A percentile compares a stretch with the other conserved stretches of the same genome.
Evolutionary conservation across 2,888 invertebrate genomes (phyloP).

Genomic region (Tetropium fuscum): DNA sequence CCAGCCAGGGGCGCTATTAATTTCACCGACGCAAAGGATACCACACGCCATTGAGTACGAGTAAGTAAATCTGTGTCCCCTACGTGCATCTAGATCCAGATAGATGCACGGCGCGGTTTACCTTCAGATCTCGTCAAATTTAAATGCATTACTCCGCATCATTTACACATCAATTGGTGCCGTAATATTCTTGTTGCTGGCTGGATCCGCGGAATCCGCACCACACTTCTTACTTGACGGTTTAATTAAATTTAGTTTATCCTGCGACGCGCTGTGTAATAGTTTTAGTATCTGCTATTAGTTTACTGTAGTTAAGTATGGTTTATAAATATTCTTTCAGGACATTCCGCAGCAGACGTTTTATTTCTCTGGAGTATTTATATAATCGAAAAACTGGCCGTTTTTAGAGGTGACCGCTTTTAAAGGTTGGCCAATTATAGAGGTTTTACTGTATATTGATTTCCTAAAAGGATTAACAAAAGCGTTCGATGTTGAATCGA

Average conservation of each 20-base stretch:
- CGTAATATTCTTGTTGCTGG: constrained; percentile 9
- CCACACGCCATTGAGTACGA: constrained; percentile 5
- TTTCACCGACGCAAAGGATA: constrained; percentile 16
- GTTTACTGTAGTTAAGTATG: too few species aligned
- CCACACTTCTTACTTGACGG: constrained; percentile 15
- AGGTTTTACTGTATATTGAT: too few species aligned
- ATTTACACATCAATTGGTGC: constrained; percentile 24
- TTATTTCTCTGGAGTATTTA: too few species aligned
- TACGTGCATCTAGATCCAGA: constrained; percentile 12
- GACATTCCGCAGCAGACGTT: too few species aligned
- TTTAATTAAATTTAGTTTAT: constrained; percentile 13
- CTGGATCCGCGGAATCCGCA: constrained; percentile 6
- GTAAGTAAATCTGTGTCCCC: constrained; percentile 24
- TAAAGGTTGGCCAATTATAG: too few species aligned
- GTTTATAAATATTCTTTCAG: too few species aligned
- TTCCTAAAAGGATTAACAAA: too few species aligned
- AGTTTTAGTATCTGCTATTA: too few species aligned
- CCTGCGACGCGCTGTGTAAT: too few species aligned
- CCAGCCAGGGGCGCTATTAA: constrained; percentile 15
- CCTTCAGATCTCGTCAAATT: constrained; percentile 14
- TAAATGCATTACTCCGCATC: constrained; percentile 29
- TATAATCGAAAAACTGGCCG: too few species aligned
- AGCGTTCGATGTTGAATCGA: too few species aligned
- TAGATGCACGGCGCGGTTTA: constrained; percentile 8
- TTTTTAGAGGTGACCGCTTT: too few species aligned